Base-by-base conservation (phyloP, 2,113 vertebrate genomes). In the Aphelocoma coerulescens region DNA sequence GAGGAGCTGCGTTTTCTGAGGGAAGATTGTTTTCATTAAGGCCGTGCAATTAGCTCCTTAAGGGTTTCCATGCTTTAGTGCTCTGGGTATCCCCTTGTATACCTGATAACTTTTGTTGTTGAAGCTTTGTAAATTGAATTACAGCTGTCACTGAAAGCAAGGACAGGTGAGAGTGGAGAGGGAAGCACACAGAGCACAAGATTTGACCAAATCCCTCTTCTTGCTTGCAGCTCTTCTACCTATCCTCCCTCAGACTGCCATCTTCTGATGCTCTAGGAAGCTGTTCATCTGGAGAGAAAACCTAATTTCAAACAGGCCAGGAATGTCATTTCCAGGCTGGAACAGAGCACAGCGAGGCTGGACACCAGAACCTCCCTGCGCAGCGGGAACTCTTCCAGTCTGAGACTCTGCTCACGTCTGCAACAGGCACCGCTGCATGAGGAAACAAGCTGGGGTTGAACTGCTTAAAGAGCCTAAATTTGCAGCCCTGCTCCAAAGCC, bases 291-390 rank as follows among this genome's bases (percentile, higher is more conserved):
- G 85, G 46, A 86, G 33, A 3, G 37, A 92, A 89, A 85, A 6
- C 8, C 52, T 83, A 52, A 95, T 76, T 88, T 74, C 83, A 75
- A 93, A 79, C 83, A 96, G 94, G 74, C 84, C 49, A 94, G 82
- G 83, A 94, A 96, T 82, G 67, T 17, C 11, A 88, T 78, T 88
- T 93, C 59, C 68, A 90, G 0, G 2, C 48, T 95, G 82, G 51
- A 92, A 65, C 33, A 44, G 74, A 88, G 35, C 72, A 49, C 43
- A 37, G 3, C 4, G 7, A 65, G 26, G 66, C 65, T 89, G 88
- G 74, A 91, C 88, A 96, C 59, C 82, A 96, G 90, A 90, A 86
- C 72, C 59, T 90, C 8, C 11, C 55, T 9, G 24, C 71, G 67
- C 54, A 89, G 24, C 0, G 2, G 77, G 87, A 80, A 51, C 46